A percentile compares a stretch with the other conserved stretches of the same genome.
Evolutionary conservation across 1,140 invertebrate genomes (phyloP).

Genomic region (Harpegnathos saltator): DNA sequence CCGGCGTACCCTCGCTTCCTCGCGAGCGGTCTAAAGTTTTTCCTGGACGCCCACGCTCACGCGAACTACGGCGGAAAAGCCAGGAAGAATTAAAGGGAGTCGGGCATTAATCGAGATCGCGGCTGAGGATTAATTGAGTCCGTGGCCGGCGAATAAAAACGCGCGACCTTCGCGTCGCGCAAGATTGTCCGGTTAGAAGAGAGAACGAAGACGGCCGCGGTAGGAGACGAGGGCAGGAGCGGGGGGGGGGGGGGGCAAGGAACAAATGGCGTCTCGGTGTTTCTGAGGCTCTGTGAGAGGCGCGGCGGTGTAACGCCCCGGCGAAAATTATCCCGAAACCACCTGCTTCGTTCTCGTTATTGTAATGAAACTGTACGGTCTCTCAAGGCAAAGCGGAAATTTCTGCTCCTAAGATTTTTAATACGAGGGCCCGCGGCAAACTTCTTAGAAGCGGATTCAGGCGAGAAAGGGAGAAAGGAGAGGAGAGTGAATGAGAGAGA

Average conservation of each 20-base stretch:
- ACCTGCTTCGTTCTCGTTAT: constrained; percentile 62
- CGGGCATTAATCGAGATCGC: constrained; percentile 37
- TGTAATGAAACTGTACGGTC: constrained; percentile 61
- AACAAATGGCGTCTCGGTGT: constrained; percentile 45
- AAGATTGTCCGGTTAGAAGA: constrained; percentile 21
- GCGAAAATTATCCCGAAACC: constrained; percentile 53
- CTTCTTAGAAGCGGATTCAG: constrained; percentile 17
- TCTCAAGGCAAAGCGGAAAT: constrained; percentile 19
- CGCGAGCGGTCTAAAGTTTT: constrained; percentile 36
- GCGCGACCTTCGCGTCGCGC: constrained; percentile 26
- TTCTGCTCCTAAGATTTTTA: constrained; percentile 50
- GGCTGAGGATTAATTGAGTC: constrained; percentile 53
- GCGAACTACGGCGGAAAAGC: neutral
- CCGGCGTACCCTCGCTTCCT: constrained; percentile 26
- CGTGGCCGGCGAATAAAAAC: constrained; percentile 31
- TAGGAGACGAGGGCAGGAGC: no score
- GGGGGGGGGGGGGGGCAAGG: neutral
- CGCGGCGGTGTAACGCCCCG: neutral
- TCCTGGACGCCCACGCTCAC: constrained; percentile 7
- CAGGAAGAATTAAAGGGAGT: constrained; percentile 41
- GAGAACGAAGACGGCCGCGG: neutral
- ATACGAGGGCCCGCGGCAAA: neutral
- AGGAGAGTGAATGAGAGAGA: constrained; percentile 20
- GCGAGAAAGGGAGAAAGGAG: no score
- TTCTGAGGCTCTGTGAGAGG: constrained; percentile 1